Conservation (phyloP, 2,113 vertebrate species). For the Proteles cristata region DNA sequence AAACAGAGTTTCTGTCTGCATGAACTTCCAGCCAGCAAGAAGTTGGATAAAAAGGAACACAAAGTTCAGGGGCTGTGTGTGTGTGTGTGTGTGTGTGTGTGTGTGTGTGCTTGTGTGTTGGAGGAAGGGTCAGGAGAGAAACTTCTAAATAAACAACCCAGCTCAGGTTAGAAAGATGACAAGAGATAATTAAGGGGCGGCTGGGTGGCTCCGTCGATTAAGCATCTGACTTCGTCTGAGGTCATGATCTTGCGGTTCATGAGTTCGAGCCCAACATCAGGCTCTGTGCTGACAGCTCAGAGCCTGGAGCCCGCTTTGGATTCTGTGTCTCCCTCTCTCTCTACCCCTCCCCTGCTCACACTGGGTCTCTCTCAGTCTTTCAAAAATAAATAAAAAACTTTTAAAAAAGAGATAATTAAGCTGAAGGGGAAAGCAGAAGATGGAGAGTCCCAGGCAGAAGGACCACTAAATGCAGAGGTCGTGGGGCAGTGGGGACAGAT, state of each 20-base stretch:
- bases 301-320: too few relatives aligned
- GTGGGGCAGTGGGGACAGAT: neutral
- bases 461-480: neutral
- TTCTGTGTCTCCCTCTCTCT: too few relatives aligned
- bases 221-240: too few relatives aligned
- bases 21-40: neutral
- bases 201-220: too few relatives aligned
- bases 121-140: neutral
- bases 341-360: too few relatives aligned
- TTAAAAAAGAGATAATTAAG: neutral
- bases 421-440: neutral
- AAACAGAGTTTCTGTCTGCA: neutral
- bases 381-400: too few relatives aligned
- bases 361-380: too few relatives aligned
- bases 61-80: neutral
- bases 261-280: too few relatives aligned
- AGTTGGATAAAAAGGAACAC: neutral
- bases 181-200: neutral
- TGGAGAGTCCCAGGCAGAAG: too few relatives aligned
- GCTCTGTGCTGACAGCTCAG: too few relatives aligned
- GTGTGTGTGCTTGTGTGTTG: accelerated
- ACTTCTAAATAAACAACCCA: accelerated
- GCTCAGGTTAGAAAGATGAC: neutral
- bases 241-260: too few relatives aligned
- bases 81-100: too few relatives aligned